Conservation (phyloP, 2,797 vertebrate species). For the Pseudochirops corinnae region DNA sequence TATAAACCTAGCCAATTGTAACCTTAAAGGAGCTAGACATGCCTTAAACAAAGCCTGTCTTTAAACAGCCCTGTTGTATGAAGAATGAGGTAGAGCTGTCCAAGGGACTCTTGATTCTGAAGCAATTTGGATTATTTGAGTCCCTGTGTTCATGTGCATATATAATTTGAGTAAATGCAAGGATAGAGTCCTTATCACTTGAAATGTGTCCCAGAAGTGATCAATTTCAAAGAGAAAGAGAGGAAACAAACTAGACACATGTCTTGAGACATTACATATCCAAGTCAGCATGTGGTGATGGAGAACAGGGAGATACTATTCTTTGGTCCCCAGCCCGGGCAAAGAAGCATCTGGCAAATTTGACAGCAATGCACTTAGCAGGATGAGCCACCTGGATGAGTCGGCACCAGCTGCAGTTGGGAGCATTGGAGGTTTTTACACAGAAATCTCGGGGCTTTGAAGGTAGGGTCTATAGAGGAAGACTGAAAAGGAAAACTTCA, state of each 20-base stretch:
- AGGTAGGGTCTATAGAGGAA: neutral
- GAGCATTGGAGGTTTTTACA: conserved; percentile 43
- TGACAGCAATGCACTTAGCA: conserved; percentile 61
- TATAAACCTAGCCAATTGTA: neutral
- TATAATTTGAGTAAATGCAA: neutral
- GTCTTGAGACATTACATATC: conserved; percentile 14
- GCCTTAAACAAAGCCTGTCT: neutral
- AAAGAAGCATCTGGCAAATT: conserved; percentile 52
- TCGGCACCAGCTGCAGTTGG: conserved; percentile 45
- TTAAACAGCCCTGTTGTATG: neutral
- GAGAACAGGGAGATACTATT: conserved; percentile 15
- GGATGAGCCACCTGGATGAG: conserved; percentile 57
- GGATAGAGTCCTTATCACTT: neutral
- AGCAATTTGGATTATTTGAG: neutral
- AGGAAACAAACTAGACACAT: neutral
- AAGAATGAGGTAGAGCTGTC: neutral
- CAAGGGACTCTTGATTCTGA: conserved; percentile 39
- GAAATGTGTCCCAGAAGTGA: neutral
- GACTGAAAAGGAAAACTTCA: neutral
- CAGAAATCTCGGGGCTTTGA: conserved; percentile 41
- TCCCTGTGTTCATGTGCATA: neutral
- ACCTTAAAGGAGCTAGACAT: neutral
- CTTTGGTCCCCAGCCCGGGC: conserved; percentile 27
- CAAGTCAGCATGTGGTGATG: conserved; percentile 19
- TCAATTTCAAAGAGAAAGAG: neutral